Evolutionary conservation across 2,797 vertebrate species (phyloP), one percentile per base, ranked within the genome.

Genomic region (Mycteria americana): DNA sequence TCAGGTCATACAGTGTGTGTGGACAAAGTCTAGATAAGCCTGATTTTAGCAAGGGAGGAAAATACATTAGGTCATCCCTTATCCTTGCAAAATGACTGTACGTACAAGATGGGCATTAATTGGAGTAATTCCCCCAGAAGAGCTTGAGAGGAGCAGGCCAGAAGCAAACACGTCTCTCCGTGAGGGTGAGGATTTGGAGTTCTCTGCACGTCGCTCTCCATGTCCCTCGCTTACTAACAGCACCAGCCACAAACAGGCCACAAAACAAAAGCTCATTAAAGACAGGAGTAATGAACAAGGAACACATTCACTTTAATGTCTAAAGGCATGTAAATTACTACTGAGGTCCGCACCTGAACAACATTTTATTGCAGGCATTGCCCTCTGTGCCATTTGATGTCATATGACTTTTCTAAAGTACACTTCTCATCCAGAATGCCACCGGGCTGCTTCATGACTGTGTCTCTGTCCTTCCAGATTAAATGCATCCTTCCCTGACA

Each of bases 41-140:
- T 89, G 93, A 92, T 83, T 54, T 76, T 77, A 85, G 50, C 68
- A 86, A 73, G 69, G 64, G 59, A 89, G 63, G 54, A 93, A 89
- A 93, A 88, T 56, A 79, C 85, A 85, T 96, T 77, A 95, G 95
- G 94, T 96, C 90, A 88, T 94, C 79, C 75, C 43, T 92, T 92
- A 46, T 90, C 74, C 64, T 85, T 93, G 59, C 60, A 96, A 84
- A 97, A 93, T 80, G 80, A 88, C 83, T 75, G 33, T 57, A 46
- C 14, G 48, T 95, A 79, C 45, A 94, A 96, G 93, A 94, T 75
- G 89, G 79, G 33, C 65, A 91, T 91, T 89, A 76, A 56, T 85
- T 51, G 30, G 73, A 96, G 68, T 92, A 92, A 96, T 97, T 96
- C 84, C 90, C 73, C 25, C 82, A 86, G 92, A 87, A 96, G n/a